Conservation (phyloP, 2,888 invertebrate genomes). For the Leptogaster cylindrica region DNA sequence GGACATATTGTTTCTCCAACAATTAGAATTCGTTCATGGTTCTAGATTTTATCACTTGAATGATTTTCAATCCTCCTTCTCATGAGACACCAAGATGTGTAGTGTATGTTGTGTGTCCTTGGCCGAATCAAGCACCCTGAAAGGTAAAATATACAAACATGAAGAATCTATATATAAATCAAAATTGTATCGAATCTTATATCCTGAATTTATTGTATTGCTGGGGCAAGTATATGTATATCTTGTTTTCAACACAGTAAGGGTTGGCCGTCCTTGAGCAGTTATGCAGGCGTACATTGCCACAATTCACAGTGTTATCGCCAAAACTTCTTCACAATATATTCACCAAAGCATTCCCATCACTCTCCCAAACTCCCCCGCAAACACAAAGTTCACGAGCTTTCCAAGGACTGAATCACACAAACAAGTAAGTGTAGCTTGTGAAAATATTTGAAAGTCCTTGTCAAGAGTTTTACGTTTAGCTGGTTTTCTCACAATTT, state of each 20-base stretch:
- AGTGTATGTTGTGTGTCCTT: too few species aligned
- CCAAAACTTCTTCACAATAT: neutral
- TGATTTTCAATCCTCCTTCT: neutral
- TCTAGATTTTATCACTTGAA: neutral
- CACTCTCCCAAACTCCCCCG: neutral
- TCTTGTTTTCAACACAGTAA: neutral
- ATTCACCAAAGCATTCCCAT: neutral
- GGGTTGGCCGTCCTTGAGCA: neutral
- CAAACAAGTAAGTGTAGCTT: too few species aligned
- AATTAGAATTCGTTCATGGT: neutral
- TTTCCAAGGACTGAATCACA: neutral
- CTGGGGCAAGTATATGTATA: neutral
- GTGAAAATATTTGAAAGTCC: conserved; percentile 8
- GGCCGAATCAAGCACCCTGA: conserved; percentile 6
- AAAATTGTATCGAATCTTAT: conserved; percentile 12
- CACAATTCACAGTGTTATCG: neutral
- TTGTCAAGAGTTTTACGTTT: neutral
- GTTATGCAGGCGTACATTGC: neutral
- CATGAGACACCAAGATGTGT: neutral
- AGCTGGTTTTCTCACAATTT: neutral
- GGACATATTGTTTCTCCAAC: neutral
- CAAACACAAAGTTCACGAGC: neutral
- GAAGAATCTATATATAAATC: conserved; percentile 12
- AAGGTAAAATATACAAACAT: conserved; percentile 11
- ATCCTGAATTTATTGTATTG: too few species aligned